Evolutionary conservation across 2,113 vertebrate genomes (phyloP).

Genomic region (Microtus montanus): DNA sequence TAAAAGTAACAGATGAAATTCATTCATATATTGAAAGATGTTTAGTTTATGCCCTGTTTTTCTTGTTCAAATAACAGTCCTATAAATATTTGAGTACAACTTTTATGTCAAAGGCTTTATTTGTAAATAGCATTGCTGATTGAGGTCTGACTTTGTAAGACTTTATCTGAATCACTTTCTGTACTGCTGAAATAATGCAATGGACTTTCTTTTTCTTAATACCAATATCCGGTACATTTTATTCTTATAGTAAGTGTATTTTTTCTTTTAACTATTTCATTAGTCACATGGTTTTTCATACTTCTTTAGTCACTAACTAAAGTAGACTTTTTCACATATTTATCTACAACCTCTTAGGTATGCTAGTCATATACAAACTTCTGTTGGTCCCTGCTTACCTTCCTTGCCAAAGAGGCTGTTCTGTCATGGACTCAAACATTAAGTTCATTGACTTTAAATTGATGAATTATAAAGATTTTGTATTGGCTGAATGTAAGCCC

Average conservation of each 20-base stretch:
- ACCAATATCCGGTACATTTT: background rate
- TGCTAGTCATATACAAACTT: background rate
- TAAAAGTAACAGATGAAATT: fast-evolving
- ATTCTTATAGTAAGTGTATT: background rate
- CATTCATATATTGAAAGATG: background rate
- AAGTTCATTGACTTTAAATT: background rate
- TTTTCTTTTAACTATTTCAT: background rate
- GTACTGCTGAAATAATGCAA: background rate
- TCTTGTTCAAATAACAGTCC: background rate
- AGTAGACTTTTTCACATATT: background rate
- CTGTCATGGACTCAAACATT: background rate
- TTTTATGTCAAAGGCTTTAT: background rate
- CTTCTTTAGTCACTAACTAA: background rate
- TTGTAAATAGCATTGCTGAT: background rate
- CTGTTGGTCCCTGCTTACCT: background rate
- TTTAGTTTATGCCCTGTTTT: background rate
- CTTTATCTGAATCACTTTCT: background rate
- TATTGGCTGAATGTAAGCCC: background rate
- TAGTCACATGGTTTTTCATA: background rate
- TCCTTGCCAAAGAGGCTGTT: background rate
- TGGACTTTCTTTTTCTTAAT: background rate
- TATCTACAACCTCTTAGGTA: too few species aligned
- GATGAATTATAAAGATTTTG: background rate
- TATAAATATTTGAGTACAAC: background rate
- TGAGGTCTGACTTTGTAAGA: background rate